Base-by-base conservation (phyloP, 1,140 invertebrate species). In the Luehdorfia chinensis region DNA sequence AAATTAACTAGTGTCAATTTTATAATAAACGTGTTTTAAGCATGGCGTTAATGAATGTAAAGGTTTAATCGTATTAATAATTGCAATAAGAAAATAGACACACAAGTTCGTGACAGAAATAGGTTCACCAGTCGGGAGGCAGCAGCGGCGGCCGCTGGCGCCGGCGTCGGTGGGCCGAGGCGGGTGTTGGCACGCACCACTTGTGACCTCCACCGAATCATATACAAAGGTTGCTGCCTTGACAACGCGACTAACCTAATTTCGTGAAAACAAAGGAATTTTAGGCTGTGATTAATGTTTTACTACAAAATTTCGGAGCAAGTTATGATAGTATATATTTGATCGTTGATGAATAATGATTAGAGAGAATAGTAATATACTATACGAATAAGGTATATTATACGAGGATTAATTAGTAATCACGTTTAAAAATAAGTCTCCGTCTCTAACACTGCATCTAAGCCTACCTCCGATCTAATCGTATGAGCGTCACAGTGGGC, bases 141-240 rank as follows among this genome's bases (percentile, higher is more conserved):
- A 30, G 67, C 45, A 7, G 68, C 68, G 1, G 87, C 77, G 12
- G 89, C 89, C 41, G 90, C 90, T 4, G 90, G 88, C 9, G 87
- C 87, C 4, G 88, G 88, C 14, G 90, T 90, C 16, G 90, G 89
- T 12, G 87, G 88, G n/a, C 89, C 90, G 49, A 90, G 86, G 12
- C 87, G 74, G 8, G 77, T 90, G 54, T 91, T 90, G n/a, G 89
- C 88, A 8, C 79, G 75, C 7, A 90, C 89, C 12, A 90, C 88
- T 55, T 91, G 89, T 28, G 91, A 93, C 43, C 88, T 87, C 92
- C 92, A 93, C 53, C 89, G 90, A 50, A 93, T 73, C 14, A 56
- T 71, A 59, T 83, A 84, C 5, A 84, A 48, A 3, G 80, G 78
- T 46, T 84, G 78, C 39, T 78, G 75, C 3, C 80, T 66, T 1